phyloP scores from a whole-genome alignment of 2,888 invertebrate genomes.

The Anagyrus pseudococci region DNA sequence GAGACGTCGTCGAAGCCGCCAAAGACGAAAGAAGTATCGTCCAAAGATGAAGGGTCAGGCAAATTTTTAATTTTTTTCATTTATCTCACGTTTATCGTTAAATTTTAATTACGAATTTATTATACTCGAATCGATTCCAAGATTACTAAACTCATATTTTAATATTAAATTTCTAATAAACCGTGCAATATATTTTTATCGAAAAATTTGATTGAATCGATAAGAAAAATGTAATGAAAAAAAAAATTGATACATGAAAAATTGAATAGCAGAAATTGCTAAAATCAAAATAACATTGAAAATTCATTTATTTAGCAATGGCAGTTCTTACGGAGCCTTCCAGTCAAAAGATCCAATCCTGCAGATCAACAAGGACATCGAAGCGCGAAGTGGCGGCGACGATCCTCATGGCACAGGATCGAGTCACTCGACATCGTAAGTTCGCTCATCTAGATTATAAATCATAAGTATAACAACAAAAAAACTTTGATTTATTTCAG shows the following conservation, averaged over 20 bases:
- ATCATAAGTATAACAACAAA: too few species aligned
- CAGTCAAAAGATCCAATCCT: conserved; percentile 66
- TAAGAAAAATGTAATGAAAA: background rate
- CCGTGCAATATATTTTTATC: too few species aligned
- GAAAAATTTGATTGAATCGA: too few species aligned
- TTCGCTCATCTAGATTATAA: conserved; percentile 39
- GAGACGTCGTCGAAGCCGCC: conserved; percentile 47
- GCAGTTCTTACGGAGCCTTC: conserved; percentile 59
- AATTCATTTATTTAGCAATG: conserved; percentile 44
- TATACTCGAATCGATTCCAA: too few species aligned
- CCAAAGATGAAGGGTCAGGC: conserved; percentile 52
- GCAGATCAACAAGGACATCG: conserved; percentile 59
- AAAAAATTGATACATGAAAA: conserved; percentile 16
- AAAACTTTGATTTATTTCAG: too few species aligned
- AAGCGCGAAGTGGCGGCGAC: conserved; percentile 45
- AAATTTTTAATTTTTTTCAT: conserved; percentile 3
- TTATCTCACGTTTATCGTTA: background rate
- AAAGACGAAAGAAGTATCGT: conserved; percentile 47
- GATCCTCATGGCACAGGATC: conserved; percentile 59
- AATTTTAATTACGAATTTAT: too few species aligned
- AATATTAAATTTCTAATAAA: too few species aligned
- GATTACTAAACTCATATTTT: too few species aligned
- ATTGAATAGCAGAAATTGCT: background rate
- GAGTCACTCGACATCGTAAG: conserved; percentile 74
- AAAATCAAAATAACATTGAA: background rate